These are phyloP conservation scores for Falcaria lacertinaria DNA, from an alignment of 2,888 invertebrate genomes.

Conservation along the genomic window DNA sequence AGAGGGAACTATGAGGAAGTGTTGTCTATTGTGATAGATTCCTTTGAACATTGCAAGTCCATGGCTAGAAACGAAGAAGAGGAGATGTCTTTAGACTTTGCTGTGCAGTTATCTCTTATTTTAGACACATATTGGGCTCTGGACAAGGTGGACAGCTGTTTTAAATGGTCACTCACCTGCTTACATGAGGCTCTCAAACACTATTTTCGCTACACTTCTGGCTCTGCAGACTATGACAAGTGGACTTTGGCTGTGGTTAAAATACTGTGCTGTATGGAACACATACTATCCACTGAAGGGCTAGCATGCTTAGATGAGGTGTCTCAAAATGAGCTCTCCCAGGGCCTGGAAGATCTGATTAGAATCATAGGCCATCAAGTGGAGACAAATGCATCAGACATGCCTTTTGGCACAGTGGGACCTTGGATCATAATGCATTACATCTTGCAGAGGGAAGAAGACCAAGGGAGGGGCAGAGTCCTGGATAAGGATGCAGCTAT, in stretches of 20 bases:
- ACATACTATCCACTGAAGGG: constrained; percentile 63
- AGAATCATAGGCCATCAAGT: constrained; percentile 88
- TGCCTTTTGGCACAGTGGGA: constrained; percentile 84
- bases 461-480: constrained; percentile 80
- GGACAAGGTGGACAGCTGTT: constrained; percentile 81
- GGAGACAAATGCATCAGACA: constrained; percentile 83
- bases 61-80: constrained; percentile 63
- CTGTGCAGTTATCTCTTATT: constrained; percentile 80
- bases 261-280: constrained; percentile 67
- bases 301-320: constrained; percentile 74
- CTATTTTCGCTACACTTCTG: constrained; percentile 73
- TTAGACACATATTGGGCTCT: constrained; percentile 84
- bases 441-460: constrained; percentile 86
- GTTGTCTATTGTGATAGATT: constrained; percentile 83
- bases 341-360: constrained; percentile 86
- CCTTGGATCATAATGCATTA: constrained; percentile 93
- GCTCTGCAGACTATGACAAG: constrained; percentile 63
- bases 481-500: constrained; percentile 62
- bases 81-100: constrained; percentile 75
- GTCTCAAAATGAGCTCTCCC: constrained; percentile 79
- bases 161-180: constrained; percentile 88
- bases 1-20: constrained; percentile 83
- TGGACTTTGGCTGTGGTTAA: constrained; percentile 69
- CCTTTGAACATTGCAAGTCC: constrained; percentile 79
- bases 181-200: constrained; percentile 86